Percentiles rank a stretch among this genome's conserved stretches.
Conservation (phyloP, 35 echinoderm and acorn worm genomes). For the Patiria miniata region DNA sequence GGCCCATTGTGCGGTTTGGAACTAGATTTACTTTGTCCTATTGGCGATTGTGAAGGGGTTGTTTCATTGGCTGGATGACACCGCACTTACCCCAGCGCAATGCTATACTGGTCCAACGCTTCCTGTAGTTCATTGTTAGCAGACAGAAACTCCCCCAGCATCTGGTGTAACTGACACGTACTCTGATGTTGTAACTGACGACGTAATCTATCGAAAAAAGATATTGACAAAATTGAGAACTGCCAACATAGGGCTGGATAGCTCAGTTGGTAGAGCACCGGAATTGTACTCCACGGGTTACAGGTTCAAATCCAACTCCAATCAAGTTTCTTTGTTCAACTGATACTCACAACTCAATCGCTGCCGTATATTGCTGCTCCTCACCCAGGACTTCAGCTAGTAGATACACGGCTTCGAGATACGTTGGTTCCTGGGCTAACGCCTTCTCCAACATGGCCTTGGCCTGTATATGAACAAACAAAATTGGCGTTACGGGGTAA, state of each 20-base stretch:
- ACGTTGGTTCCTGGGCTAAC: constrained; percentile 67
- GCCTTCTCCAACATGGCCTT: constrained; percentile 83
- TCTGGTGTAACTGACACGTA: constrained; percentile 86
- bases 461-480: constrained; percentile 62
- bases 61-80: no score
- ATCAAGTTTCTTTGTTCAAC: no score
- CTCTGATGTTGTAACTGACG: constrained; percentile 83
- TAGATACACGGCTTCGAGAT: constrained; percentile 85
- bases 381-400: constrained; percentile 74
- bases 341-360: constrained; percentile 85
- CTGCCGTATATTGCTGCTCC: constrained; percentile 70
- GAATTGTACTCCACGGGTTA: no score
- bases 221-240: not conserved
- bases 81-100: constrained; percentile 88
- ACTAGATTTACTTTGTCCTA: no score
- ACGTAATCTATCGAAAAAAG: constrained; percentile 58
- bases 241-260: no score
- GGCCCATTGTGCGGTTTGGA: no score
- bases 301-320: no score
- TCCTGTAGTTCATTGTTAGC: constrained; percentile 81
- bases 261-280: no score
- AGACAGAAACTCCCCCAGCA: constrained; percentile 78
- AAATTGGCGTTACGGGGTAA: not conserved
- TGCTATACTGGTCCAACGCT: constrained; percentile 88
- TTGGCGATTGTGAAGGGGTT: no score